Evolutionary conservation across 2,888 invertebrate species (phyloP), one percentile per base, ranked within the genome.

Genomic region (Nemotelus pantherinus): DNA sequence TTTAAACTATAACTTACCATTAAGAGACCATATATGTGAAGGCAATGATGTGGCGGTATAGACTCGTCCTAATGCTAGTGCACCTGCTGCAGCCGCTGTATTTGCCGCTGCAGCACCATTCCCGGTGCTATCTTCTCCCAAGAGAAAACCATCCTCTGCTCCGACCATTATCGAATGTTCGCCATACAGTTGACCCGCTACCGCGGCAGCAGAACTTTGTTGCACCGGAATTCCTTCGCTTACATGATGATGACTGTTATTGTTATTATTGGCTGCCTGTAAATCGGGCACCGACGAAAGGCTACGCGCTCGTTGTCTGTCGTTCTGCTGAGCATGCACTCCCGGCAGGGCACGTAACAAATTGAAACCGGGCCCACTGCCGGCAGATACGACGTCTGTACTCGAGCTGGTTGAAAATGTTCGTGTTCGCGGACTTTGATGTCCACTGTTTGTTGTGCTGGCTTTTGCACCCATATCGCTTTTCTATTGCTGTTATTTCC

Each of bases 11-110:
- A 25, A 88, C 93, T 92, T 86, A 95, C 95, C 95, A 88, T 96
- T 95, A 84, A 95, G 90, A 82, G 95, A 95, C 95, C 95, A 95
- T 89, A 96, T 95, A 88, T 95, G 95, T 82, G 95, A 94, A 85
- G 95, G 95, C 88, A 95, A 89, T 83, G 95, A 95, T 87, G 95
- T 95, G 83, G 95, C 95, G 79, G 95, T 93, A 85, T 94, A 95
- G 53, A 95, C 95, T 81, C 95, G 89, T 79, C 94, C 93, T 72
- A 93, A 89, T 77, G 92, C 91, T 81, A 92, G 88, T 80, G 82
- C 83, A 77, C 83, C 80, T 44, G 82, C 85, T 48, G 80, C 80
- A 57, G 78, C 78, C 47, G 77, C 75, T 39, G 80, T 79, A 64
- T 85, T 84, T 70, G 86, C 85, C 79, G 86, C 80, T 74, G 86